These are phyloP conservation scores for Anarsia innoxiella DNA, from an alignment of 2,888 invertebrate species.

Conservation along the genomic window DNA sequence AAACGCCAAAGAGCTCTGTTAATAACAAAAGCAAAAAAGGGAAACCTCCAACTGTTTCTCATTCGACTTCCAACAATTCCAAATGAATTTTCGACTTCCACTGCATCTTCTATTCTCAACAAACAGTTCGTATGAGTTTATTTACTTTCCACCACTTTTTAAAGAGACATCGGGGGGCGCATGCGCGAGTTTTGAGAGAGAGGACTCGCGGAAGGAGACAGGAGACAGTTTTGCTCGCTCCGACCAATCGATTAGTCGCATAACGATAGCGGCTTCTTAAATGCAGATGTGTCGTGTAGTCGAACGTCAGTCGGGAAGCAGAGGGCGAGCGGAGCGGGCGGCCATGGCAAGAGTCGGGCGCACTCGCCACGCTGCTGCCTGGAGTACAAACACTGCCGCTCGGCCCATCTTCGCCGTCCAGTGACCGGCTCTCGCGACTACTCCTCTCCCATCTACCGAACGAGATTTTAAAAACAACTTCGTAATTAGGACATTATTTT, in stretches of 20 bases:
- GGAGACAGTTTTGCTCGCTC: constrained; percentile 63
- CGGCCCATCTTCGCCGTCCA: constrained; percentile 2
- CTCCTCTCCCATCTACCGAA: background rate
- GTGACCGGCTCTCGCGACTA: background rate
- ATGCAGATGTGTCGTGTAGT: constrained; percentile 73
- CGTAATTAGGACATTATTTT: too few relatives aligned
- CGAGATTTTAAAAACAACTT: too few relatives aligned
- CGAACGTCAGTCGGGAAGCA: constrained; percentile 68
- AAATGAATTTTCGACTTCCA: constrained; percentile 23
- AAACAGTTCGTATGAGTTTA: constrained; percentile 65
- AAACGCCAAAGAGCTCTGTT: constrained; percentile 5
- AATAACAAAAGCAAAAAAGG: background rate
- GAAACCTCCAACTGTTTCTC: background rate
- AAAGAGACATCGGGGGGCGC: constrained; percentile 52
- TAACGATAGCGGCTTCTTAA: constrained; percentile 76
- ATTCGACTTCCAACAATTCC: too few relatives aligned
- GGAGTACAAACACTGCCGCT: constrained; percentile 37
- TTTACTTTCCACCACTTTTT: constrained; percentile 70
- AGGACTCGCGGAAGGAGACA: constrained; percentile 45
- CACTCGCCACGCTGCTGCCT: constrained; percentile 34
- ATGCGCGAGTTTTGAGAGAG: constrained; percentile 56
- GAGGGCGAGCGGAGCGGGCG: constrained; percentile 51
- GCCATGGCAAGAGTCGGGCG: constrained; percentile 43
- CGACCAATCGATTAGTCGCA: constrained; percentile 76
- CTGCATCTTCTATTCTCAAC: constrained; percentile 47